These are phyloP conservation scores for Mesaphorura yosii DNA, from an alignment of 1,140 invertebrate species.

Conservation along the genomic window DNA sequence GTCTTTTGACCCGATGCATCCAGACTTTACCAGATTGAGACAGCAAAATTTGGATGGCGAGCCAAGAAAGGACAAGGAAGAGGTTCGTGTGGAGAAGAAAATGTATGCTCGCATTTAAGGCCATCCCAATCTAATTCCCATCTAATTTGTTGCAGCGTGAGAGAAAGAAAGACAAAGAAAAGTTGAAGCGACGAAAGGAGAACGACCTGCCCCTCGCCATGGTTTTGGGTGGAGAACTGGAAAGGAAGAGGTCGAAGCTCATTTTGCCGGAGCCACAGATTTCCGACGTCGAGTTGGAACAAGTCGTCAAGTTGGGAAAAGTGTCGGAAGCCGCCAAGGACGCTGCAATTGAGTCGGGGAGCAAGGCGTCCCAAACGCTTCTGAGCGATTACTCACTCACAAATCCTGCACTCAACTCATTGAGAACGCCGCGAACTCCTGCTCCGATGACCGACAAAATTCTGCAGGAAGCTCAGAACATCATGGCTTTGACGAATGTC, in stretches of 20 bases:
- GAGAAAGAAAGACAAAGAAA: conserved; percentile 78
- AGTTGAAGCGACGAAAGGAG: conserved; percentile 86
- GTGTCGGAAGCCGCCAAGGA: conserved; percentile 88
- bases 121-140: background rate
- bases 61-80: conserved; percentile 74
- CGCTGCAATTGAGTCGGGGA: conserved; percentile 70
- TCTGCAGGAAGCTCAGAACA: conserved; percentile 89
- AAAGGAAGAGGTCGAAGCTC: conserved; percentile 87
- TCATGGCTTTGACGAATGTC: conserved; percentile 93
- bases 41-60: conserved; percentile 92
- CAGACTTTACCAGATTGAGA: conserved; percentile 75
- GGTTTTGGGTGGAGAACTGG: conserved; percentile 77
- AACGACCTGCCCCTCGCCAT: conserved; percentile 90
- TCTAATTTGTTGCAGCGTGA: conserved; percentile 44
- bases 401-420: conserved; percentile 48
- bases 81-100: conserved; percentile 40
- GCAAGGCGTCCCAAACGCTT: conserved; percentile 70
- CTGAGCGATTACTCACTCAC: conserved; percentile 84
- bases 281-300: conserved; percentile 73
- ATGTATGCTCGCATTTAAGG: background rate
- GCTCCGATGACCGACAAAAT: conserved; percentile 57
- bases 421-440: conserved; percentile 77
- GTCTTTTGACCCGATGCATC: conserved; percentile 69
- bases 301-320: conserved; percentile 93
- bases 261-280: conserved; percentile 95